A percentile compares a stretch with the other conserved stretches of the same genome.
Evolutionary conservation across 1,140 invertebrate genomes (phyloP).

Genomic region (Platorchestia sp.): DNA sequence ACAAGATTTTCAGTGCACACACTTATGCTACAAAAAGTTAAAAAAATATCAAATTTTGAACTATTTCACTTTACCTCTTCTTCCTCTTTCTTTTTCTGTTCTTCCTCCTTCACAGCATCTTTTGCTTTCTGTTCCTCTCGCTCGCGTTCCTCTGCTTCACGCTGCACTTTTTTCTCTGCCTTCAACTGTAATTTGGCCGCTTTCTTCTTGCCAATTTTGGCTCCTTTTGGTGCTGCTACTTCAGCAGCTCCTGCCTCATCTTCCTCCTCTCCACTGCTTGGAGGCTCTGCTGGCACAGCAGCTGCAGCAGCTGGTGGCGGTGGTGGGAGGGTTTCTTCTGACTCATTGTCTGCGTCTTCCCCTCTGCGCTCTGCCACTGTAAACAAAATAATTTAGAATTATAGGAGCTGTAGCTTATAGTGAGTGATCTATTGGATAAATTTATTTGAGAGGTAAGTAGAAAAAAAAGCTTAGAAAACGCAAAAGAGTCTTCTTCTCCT

Average conservation of each 20-base stretch:
- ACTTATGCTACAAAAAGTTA: neutral
- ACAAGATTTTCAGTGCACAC: neutral
- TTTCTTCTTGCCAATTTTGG: slow-evolving; percentile 94
- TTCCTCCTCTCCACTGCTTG: slow-evolving; percentile 68
- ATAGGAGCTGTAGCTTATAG: no score
- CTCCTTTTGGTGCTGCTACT: slow-evolving; percentile 73
- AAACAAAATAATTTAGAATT: neutral
- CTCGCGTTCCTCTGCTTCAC: slow-evolving; percentile 83
- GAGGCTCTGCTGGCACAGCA: slow-evolving; percentile 66
- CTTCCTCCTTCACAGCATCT: slow-evolving; percentile 86
- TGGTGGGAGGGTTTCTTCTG: slow-evolving; percentile 58
- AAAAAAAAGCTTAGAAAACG: no score
- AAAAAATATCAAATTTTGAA: neutral
- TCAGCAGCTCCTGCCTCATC: slow-evolving; percentile 71
- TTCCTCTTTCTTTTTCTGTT: slow-evolving; percentile 90
- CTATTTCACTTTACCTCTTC: slow-evolving; percentile 73
- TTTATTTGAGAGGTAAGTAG: no score
- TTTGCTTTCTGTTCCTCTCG: slow-evolving; percentile 81
- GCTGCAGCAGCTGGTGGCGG: slow-evolving; percentile 57
- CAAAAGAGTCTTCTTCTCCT: no score
- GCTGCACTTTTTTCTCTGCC: slow-evolving; percentile 86
- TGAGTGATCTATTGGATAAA: no score
- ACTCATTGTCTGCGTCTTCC: slow-evolving; percentile 65
- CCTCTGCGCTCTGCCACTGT: slow-evolving; percentile 43
- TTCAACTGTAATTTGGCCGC: slow-evolving; percentile 92